phyloP scores from a whole-genome alignment of 2,113 vertebrate species.

The Buteo buteo region DNA sequence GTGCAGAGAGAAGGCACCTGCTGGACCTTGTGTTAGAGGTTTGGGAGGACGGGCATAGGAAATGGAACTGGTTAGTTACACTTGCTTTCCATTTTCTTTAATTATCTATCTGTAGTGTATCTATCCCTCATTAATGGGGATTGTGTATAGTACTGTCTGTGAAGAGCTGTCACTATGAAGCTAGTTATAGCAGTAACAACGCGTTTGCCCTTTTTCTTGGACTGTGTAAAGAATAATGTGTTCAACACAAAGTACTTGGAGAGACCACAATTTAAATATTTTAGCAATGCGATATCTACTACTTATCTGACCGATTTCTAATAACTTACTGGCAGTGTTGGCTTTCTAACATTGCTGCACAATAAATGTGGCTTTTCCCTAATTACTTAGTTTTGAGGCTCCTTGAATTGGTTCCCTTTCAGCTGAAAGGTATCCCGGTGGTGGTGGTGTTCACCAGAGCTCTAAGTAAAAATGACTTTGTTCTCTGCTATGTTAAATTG shows the following conservation, averaged over 20 bases:
- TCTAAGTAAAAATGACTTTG: conserved; percentile 79
- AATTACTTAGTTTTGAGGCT: background rate
- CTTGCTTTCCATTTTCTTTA: background rate
- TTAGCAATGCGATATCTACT: background rate
- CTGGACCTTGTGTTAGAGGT: background rate
- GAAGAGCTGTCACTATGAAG: background rate
- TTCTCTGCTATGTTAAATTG: conserved; percentile 87
- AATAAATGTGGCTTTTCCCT: background rate
- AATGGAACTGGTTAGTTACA: background rate
- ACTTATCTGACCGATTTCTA: background rate
- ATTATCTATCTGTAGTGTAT: background rate
- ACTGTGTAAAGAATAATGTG: background rate
- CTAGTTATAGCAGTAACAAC: background rate
- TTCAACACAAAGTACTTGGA: background rate
- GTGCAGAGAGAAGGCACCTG: background rate
- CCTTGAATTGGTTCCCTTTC: background rate
- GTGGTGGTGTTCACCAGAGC: conserved; percentile 48
- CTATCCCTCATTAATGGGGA: background rate
- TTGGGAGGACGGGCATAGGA: background rate
- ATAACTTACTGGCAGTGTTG: background rate
- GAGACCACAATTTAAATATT: background rate
- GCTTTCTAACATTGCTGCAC: background rate
- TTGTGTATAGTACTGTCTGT: background rate
- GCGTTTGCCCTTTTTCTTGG: background rate
- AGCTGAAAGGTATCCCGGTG: background rate